Base-by-base conservation (phyloP, 2,797 vertebrate species). In the Pampus argenteus region DNA sequence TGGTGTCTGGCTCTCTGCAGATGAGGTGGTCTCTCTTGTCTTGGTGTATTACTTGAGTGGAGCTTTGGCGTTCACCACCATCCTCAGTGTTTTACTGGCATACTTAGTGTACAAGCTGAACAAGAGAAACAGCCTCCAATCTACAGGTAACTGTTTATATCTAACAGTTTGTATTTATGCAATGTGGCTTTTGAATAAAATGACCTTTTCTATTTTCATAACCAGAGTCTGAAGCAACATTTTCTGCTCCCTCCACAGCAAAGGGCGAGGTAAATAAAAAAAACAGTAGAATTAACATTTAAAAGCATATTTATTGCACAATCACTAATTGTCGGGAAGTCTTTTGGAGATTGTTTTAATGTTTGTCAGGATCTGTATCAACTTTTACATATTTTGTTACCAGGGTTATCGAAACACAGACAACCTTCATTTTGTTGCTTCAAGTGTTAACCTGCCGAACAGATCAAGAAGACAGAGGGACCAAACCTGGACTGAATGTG, bases 361-460 rank as follows among this genome's bases (percentile, higher is more conserved):
- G 4, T 13, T 9, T 45, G 5, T 52, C 11, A 20, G 2, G 36
- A 14, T 13, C 20, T 34, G 17, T 20, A 8, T 4, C 6, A 6
- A 11, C 18, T 18, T 15, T 1, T 15, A 17, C 40, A 15, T 51
- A 17, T 44, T 6, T 8, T 14, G 2, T 57, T 63, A 0, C n/a
- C 26, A 76, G 68, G 9, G 1, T 17, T 0, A 20, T 0, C 62
- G 62, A 34, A 9, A 28, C 25, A 13, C 13, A 55, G 74, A 79
- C 2, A 38, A 42, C 17, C 66, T 86, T n/a, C 68, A 74, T 51
- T 79, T 73, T 6, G 58, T 59, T 65, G 76, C 81, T 29, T 6
- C 86, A 8, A 75, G 34, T 6, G 44, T 6, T 0, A 58, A 49
- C 34, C 57, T 48, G 20, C 10, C 9, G 18, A 65, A 9, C n/a